Base-by-base conservation (phyloP, 2,797 vertebrate species). In the Chrosomus eos region DNA sequence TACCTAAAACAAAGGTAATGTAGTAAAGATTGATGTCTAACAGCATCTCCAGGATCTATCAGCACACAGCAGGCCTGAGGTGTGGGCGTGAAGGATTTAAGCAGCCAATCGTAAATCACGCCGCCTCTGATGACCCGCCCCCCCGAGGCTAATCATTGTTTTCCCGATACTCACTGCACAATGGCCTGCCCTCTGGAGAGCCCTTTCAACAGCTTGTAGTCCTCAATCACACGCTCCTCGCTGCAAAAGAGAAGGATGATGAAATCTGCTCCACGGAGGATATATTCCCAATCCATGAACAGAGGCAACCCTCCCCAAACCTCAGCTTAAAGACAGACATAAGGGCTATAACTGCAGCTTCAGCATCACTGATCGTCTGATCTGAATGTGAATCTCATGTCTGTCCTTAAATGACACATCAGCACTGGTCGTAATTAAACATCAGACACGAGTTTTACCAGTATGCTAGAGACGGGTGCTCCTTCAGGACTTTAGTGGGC, bases 391-490 rank as follows among this genome's bases (percentile, higher is more conserved):
- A 36, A 82, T 43, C 60, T 66, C 19, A 23, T 28, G 9, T n/a
- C 60, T 66, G 60, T 64, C 53, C 9, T 33, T 33, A 21, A 51
- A 48, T 53, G 48, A 74, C 31, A 75, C 16, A 48, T 73, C 16
- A 73, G 45, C 45, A 14, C 19, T 16, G 72, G 19, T 13, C 16
- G 31, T 16, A 23, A 36, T 36, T 55, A 55, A 16, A 55, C 28
- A 75, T 53, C 19, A 33, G 16, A 71, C 7, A 72, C 40, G 13
- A 48, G 38, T 21, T 31, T 66, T 66, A 99, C 98, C 98, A 99
- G 93, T 98, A 99, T 55, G 97, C 96, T 0, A 99, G 95, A 0
- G 98, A 99, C 0, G 98, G 98, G 84, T 99, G 98, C 58, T 99
- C 98, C 92, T 99, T 97, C n/a, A 99, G 95, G 0, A 97, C 97